Base-by-base conservation (phyloP, 2,113 vertebrate genomes). In the Microtus richardsoni region DNA sequence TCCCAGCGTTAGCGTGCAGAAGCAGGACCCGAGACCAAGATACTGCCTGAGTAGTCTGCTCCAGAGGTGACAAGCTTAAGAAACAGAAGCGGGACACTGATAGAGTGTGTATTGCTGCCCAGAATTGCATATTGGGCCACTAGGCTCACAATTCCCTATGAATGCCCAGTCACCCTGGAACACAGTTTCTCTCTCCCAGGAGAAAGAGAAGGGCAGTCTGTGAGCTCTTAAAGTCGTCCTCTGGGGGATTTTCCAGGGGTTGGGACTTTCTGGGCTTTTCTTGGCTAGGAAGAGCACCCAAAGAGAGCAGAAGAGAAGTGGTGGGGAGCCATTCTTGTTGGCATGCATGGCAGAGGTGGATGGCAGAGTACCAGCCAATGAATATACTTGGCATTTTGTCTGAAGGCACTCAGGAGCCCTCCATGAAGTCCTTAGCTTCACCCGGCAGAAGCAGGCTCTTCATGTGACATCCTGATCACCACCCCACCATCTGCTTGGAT, bases 291-390 rank as follows among this genome's bases (percentile, higher is more conserved):
- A 33, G 75, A 91, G 5, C 21, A 10, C 10, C 41, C 22, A 12
- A 58, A 19, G 62, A 44, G 21, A 75, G 2, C 75, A 7, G 26
- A 66, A 36, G 6, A 9, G 2, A n/a, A 36, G 26, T 9, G 58
- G 10, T 9, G 2, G 1, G 54, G 33, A 79, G 17, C 8, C 8
- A 22, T 47, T 58, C 9, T 24, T 2, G 22, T 33, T 60, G 19
- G 5, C 2, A 17, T 7, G 64, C 24, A 0, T 7, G 44, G 36
- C 78, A 52, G 1, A 3, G 58, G 58, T 11, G 19, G 5, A 6
- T 36, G 47, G 30, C n/a, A 70, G n/a, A 22, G 4, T 28, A 10
- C 28, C 33, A 7, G 22, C 26, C 39, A 4, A 21, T 21, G 49
- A 86, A 54, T 66, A 47, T 64, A 44, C 52, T 4, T 36, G 30